Percentiles rank a stretch among this genome's conserved stretches.
phyloP scores from a whole-genome alignment of 2,888 invertebrate genomes.

The Pseudolycoriella hygida region DNA sequence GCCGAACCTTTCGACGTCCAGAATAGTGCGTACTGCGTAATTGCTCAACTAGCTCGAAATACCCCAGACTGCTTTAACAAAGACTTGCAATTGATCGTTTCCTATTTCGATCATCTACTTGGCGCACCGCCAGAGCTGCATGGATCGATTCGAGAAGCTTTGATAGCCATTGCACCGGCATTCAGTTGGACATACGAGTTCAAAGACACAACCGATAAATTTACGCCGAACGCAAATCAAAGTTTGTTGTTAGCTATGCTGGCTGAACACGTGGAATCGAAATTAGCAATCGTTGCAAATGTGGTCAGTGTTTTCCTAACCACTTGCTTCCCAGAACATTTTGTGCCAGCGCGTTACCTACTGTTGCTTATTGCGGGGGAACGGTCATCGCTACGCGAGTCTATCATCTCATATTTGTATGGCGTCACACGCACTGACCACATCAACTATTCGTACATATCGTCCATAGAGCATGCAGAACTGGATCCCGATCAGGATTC shows the following conservation, averaged over 20 bases:
- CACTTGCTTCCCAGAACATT: constrained; percentile 62
- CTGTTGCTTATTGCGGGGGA: constrained; percentile 72
- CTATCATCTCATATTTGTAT: constrained; percentile 36
- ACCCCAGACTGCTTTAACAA: constrained; percentile 43
- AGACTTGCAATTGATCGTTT: constrained; percentile 34
- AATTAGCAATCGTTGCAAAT: constrained; percentile 63
- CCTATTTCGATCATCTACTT: constrained; percentile 25
- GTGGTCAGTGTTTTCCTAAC: constrained; percentile 69
- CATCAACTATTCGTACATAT: constrained; percentile 28
- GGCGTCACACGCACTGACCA: constrained; percentile 43
- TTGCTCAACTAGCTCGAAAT: constrained; percentile 32
- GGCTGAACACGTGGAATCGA: constrained; percentile 55
- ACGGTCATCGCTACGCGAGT: constrained; percentile 27
- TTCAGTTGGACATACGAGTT: constrained; percentile 30
- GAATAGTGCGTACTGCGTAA: constrained; percentile 28
- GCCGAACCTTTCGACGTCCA: constrained; percentile 29
- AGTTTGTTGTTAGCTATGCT: constrained; percentile 42
- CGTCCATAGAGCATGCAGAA: constrained; percentile 25
- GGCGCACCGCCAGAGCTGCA: constrained; percentile 33
- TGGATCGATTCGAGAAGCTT: constrained; percentile 46
- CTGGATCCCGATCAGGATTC: constrained; percentile 1
- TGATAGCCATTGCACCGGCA: constrained; percentile 48
- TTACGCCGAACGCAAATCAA: constrained; percentile 25
- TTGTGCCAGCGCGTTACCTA: constrained; percentile 66
- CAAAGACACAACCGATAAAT: constrained; percentile 15